These are phyloP conservation scores for Phoebastria nigripes DNA, from an alignment of 2,797 vertebrate species.

Conservation along the genomic window DNA sequence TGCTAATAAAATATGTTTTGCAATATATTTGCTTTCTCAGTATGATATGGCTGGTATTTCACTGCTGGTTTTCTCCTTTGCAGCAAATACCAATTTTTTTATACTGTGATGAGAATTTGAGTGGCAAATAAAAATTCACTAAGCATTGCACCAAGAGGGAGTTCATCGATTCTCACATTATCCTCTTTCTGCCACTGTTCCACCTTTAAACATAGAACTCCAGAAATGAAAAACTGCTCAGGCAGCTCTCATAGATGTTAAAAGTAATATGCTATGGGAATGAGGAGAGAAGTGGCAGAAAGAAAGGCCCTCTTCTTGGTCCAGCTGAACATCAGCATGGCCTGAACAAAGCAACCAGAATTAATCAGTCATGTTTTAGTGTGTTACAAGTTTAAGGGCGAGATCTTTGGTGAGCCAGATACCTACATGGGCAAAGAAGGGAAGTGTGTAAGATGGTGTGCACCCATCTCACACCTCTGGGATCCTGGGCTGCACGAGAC, in stretches of 20 bases:
- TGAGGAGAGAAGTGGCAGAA: not conserved
- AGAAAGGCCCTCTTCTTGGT: not conserved
- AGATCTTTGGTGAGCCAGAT: not conserved
- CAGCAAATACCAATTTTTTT: not conserved
- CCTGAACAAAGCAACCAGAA: not conserved
- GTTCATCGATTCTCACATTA: not conserved
- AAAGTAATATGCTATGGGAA: not conserved
- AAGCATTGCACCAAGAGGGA: not conserved
- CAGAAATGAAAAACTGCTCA: not conserved
- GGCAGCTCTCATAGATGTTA: not conserved
- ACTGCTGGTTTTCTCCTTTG: not conserved
- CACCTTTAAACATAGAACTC: not conserved
- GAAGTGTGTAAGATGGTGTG: not conserved
- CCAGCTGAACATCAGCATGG: not conserved
- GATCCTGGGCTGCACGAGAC: rapidly evolving
- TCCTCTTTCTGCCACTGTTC: not conserved
- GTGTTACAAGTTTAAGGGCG: not conserved
- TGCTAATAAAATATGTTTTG: not conserved
- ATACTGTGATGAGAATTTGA: not conserved
- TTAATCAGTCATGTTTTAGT: rapidly evolving
- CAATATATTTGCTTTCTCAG: not conserved
- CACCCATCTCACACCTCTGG: not conserved
- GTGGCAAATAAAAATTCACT: not conserved
- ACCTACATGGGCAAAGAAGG: not conserved
- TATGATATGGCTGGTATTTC: not conserved